Evolutionary conservation across 2,113 vertebrate species (phyloP).

Genomic region (Indicator maculatus): DNA sequence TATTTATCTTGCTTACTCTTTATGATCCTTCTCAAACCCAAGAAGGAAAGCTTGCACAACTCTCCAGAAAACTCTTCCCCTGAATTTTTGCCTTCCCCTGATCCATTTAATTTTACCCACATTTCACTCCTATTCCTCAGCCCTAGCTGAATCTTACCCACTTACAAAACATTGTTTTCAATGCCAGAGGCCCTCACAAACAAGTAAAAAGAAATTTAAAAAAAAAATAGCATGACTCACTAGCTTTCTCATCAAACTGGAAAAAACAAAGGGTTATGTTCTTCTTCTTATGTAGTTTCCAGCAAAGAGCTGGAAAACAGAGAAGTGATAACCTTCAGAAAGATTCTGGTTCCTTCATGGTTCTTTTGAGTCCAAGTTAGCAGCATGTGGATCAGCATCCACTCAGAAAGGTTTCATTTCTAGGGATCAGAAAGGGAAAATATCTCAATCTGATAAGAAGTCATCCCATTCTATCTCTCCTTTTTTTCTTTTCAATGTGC

Average conservation of each 20-base stretch:
- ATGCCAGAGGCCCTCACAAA: background rate
- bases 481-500: background rate
- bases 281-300: background rate
- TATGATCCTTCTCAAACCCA: background rate
- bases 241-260: background rate
- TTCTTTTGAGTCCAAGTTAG: background rate
- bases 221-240: background rate
- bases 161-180: fast-evolving
- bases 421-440: background rate
- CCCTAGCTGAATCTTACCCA: too few species aligned
- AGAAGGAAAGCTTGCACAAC: background rate
- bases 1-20: background rate
- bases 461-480: background rate
- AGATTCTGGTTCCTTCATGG: fast-evolving
- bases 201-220: background rate
- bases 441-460: background rate
- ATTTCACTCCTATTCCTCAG: background rate
- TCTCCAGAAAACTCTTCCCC: background rate
- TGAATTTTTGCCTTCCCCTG: background rate
- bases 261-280: background rate
- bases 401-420: background rate
- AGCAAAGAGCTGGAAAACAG: background rate
- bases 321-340: background rate
- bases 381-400: fast-evolving
- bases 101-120: background rate